Base-by-base conservation (phyloP, 64 coral and sea anemone species). In the Pocillopora verrucosa region DNA sequence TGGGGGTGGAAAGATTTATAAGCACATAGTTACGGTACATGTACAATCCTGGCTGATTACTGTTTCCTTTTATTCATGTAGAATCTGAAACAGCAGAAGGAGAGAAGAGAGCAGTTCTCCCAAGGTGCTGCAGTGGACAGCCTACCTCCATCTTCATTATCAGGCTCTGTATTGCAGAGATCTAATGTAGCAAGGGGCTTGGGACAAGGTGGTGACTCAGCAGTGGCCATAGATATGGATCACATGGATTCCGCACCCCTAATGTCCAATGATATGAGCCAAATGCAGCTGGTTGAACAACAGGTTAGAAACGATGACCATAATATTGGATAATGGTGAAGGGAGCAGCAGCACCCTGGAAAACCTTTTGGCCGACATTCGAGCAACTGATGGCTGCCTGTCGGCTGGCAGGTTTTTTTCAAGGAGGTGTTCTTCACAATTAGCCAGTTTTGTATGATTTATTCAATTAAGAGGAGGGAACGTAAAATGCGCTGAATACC, bases 81-180 rank as follows among this genome's bases (percentile, higher is more conserved):
- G 97, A 99, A 99, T 77, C 87, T 99, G 19, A 99, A 99, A 87
- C 97, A 99, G 59, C 97, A 99, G 79, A 99, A 95, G 67, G 93
- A 99, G 85, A 91, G 97, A 84, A 93, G 97, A 93, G 97, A 99
- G 16, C 83, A 99, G 60, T 99, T 99, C 58, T 99, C 97, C 34
- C 97, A 99, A 41, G 97, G 93, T 51, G 88, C 90, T 35, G 87
- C 92, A 60, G 89, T 86, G 6, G 92, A 94, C 74, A 84, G 91
- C 56, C 56, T 99, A 11, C 83, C 88, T 36, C 86, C 91, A 20
- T 63, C 88, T 1, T 80, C 97, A 24, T 95, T 99, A 86, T 80
- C 85, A 82, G 94, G 91, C 16, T 86, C 90, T 82, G 90, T 95
- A 24, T 74, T 95, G 16, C 94, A 95, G 58, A 45, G 88, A 36